Evolutionary conservation across 2,113 vertebrate genomes (phyloP).

Genomic region (Proteles cristata): DNA sequence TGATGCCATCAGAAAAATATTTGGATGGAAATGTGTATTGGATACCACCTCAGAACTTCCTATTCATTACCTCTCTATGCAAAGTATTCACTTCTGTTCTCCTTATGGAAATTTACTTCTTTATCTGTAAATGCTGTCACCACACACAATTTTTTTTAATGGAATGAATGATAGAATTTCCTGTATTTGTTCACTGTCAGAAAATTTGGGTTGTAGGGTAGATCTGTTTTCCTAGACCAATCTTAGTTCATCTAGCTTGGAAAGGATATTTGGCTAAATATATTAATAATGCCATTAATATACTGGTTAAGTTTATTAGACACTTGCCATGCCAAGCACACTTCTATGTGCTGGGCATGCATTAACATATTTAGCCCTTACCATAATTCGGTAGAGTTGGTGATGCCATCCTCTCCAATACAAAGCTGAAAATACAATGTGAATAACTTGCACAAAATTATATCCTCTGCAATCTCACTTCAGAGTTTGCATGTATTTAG

Average conservation of each 20-base stretch:
- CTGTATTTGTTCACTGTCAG: not conserved
- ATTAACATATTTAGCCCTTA: not conserved
- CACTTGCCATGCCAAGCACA: not conserved
- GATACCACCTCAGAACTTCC: not conserved
- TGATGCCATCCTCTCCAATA: not conserved
- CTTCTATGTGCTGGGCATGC: not conserved
- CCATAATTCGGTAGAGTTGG: not conserved
- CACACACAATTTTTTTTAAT: not conserved
- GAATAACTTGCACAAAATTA: not conserved
- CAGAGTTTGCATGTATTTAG: not conserved
- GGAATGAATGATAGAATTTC: not conserved
- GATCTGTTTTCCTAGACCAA: not conserved
- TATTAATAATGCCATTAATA: not conserved
- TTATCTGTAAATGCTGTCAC: not conserved
- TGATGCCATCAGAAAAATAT: not conserved
- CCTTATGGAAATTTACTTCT: not conserved
- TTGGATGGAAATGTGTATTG: not conserved
- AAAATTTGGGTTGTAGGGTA: not conserved
- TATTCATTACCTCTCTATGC: not conserved
- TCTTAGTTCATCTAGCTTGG: not conserved
- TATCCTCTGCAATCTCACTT: not conserved
- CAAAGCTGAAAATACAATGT: not conserved
- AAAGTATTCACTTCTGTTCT: not conserved
- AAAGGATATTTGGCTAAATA: not conserved
- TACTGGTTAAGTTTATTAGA: not conserved